phyloP scores from a whole-genome alignment of 2,113 vertebrate species.

The Petaurus breviceps region DNA sequence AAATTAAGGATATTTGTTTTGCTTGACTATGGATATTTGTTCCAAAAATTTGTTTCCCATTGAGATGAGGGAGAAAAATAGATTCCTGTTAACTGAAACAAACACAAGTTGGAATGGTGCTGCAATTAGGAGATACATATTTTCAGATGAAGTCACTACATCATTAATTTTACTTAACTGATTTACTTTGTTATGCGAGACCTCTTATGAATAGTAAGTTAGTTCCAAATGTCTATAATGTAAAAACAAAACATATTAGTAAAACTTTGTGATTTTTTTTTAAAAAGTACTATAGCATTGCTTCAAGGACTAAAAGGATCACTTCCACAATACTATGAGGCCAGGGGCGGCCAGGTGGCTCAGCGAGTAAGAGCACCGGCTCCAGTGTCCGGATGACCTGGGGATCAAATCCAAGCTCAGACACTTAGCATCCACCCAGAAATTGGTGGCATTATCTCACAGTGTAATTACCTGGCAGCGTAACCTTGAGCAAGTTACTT shows the following conservation, averaged over 20 bases:
- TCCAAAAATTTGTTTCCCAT: background rate
- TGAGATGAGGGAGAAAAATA: background rate
- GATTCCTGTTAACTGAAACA: background rate
- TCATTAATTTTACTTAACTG: background rate
- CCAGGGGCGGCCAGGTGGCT: too few relatives aligned
- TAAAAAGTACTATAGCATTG: background rate
- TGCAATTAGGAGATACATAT: background rate
- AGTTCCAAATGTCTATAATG: background rate
- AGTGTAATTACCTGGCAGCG: too few relatives aligned
- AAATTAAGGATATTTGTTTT: background rate
- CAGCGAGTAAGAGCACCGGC: too few relatives aligned
- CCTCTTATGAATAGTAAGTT: background rate
- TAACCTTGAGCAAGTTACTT: too few relatives aligned
- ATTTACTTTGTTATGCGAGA: background rate
- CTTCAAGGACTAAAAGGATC: background rate
- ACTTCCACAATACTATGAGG: background rate
- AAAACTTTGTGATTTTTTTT: background rate
- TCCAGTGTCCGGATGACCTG: too few relatives aligned
- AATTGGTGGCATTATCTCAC: too few relatives aligned
- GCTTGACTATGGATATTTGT: background rate
- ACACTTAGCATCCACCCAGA: too few relatives aligned
- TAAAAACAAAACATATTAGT: background rate
- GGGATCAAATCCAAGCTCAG: too few relatives aligned
- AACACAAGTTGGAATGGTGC: background rate
- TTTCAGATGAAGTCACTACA: background rate